These are phyloP conservation scores for Rhincodon typus DNA, from an alignment of 2,797 vertebrate genomes.

Conservation along the genomic window DNA sequence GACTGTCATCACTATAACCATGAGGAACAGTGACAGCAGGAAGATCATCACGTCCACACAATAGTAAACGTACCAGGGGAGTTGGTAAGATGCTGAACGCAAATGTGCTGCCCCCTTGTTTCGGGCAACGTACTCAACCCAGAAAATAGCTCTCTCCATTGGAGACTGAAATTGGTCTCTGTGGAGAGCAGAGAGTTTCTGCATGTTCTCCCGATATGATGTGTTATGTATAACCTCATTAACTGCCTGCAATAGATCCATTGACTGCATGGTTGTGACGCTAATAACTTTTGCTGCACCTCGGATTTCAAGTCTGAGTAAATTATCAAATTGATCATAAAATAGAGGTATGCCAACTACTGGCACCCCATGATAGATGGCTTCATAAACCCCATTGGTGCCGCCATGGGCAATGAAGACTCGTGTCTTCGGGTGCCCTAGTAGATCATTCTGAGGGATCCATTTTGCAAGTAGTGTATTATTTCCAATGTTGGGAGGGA, in stretches of 20 bases:
- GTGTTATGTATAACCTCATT: background rate
- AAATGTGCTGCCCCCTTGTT: slow-evolving; percentile 10
- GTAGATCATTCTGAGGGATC: slow-evolving; percentile 47
- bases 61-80: slow-evolving; percentile 21
- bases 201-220: slow-evolving; percentile 10
- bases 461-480: background rate
- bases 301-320: background rate
- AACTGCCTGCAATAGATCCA: background rate
- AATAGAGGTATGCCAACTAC: slow-evolving; percentile 56
- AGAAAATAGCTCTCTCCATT: slow-evolving; percentile 30
- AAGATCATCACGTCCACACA: background rate
- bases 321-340: slow-evolving; percentile 53
- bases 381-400: background rate
- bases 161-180: background rate
- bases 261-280: background rate
- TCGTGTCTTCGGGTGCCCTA: slow-evolving; percentile 40
- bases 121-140: slow-evolving; percentile 22
- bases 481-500: slow-evolving; percentile 56
- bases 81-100: background rate
- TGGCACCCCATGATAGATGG: slow-evolving; percentile 54
- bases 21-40: background rate
- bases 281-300: slow-evolving; percentile 11
- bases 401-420: background rate
- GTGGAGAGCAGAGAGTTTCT: slow-evolving; percentile 23
- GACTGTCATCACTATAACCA: background rate